phyloP scores from a whole-genome alignment of 2,888 invertebrate genomes.

The Itoplectis maculator region DNA sequence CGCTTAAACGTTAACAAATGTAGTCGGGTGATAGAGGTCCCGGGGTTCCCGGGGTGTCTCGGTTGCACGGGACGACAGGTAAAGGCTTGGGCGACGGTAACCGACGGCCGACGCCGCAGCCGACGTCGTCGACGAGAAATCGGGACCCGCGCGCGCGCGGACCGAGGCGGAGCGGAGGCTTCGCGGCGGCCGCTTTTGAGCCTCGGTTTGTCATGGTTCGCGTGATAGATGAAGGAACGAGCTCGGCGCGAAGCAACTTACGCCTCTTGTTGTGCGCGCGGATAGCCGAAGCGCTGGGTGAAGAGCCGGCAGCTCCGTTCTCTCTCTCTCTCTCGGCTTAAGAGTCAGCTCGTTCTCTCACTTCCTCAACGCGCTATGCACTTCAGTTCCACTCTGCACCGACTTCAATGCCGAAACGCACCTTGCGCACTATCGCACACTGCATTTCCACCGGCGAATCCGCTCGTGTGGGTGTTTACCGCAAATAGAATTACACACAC shows the following conservation, averaged over 20 bases:
- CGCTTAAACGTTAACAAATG: constrained; percentile 84
- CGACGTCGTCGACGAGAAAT: constrained; percentile 19
- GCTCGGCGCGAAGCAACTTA: constrained; percentile 71
- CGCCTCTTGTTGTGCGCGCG: constrained; percentile 60
- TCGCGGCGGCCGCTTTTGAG: constrained; percentile 84
- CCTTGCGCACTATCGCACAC: constrained; percentile 39
- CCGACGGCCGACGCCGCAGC: constrained; percentile 46
- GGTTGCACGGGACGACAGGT: constrained; percentile 78
- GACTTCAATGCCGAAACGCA: constrained; percentile 45
- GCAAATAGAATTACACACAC: constrained; percentile 67
- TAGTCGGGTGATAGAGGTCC: constrained; percentile 74
- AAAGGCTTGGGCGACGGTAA: constrained; percentile 76
- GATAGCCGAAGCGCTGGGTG: constrained; percentile 48
- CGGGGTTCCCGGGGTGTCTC: constrained; percentile 55
- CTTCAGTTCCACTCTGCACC: not conserved
- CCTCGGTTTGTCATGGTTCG: constrained; percentile 84
- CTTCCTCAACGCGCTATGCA: too few species aligned
- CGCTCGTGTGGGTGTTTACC: constrained; percentile 6
- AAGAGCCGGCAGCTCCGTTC: constrained; percentile 38
- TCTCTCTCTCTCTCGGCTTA: constrained; percentile 3
- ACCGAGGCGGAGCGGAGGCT: constrained; percentile 65
- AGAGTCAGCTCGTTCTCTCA: constrained; percentile 20
- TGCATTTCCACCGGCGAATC: not conserved
- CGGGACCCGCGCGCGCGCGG: not conserved
- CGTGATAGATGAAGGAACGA: constrained; percentile 83